Evolutionary conservation across 2,888 invertebrate species (phyloP), one percentile per base, ranked within the genome.

Genomic region (Cheilosia pagana): DNA sequence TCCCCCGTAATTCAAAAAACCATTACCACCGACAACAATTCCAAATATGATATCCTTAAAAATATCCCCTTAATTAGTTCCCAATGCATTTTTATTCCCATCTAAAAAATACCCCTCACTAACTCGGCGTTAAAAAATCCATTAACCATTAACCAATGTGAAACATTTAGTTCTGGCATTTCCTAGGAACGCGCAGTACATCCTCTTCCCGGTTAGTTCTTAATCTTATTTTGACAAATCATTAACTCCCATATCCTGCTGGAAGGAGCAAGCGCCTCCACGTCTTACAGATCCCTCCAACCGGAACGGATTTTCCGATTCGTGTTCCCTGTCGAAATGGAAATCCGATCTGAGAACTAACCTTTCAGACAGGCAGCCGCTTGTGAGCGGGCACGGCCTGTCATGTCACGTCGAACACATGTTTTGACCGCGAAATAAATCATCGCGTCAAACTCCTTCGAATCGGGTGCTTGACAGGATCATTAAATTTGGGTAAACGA

Each of bases 391-490:
- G 41, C 59, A 53, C 39, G 43, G 89, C 89, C 91, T 91, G 91
- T 91, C 91, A 91, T 91, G 91, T 91, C 91, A 91, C 87, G 89
- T 92, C 91, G 88, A 91, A 91, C 92, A 92, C 90, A 92, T 92
- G 91, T 92, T 92, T 92, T 92, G 91, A 92, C 92, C 92, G 90
- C 90, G 87, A 88, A 91, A 92, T 92, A 92, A 92, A 92, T 92
- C 91, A 92, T 91, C 89, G 87, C 87, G 87, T 88, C 85, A 85
- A 85, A 85, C 85, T 85, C 65, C 82, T 74, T 87, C 71, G 45
- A 23, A 81, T 72, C 39, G 55, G 16, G 53, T 60, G 59, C 62
- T 72, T 87, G 87, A 87, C 86, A 87, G 82, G 86, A 87, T 87
- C 87, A 87, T 87, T 87, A 89, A 88, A 87, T 86, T 86, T 88